phyloP scores from a whole-genome alignment of 2,888 invertebrate genomes.

The Apoderus coryli region DNA sequence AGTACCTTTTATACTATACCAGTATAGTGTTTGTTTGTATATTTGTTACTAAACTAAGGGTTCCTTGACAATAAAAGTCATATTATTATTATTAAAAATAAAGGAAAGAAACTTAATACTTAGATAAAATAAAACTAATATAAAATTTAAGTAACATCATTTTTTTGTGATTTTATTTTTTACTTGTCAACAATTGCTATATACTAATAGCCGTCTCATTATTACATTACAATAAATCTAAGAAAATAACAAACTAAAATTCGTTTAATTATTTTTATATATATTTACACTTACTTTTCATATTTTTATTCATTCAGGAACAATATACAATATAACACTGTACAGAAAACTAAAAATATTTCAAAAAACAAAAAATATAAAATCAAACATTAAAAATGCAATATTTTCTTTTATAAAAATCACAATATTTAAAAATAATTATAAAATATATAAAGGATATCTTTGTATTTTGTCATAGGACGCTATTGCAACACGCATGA shows the following conservation, averaged over 20 bases:
- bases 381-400: not conserved
- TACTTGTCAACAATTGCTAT: slow-evolving; percentile 22
- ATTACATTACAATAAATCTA: too few species aligned
- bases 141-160: slow-evolving; percentile 10
- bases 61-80: too few species aligned
- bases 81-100: too few species aligned
- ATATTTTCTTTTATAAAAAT: not conserved
- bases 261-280: slow-evolving; percentile 17
- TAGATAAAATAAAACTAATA: not conserved
- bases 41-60: too few species aligned
- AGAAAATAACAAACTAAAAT: slow-evolving; percentile 23
- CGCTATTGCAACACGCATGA: too few species aligned
- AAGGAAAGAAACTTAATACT: not conserved
- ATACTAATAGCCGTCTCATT: slow-evolving; percentile 22
- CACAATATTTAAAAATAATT: not conserved
- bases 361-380: slow-evolving; percentile 1
- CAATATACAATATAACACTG: slow-evolving; percentile 21
- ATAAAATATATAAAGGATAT: too few species aligned
- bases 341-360: slow-evolving; percentile 20
- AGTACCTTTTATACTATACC: too few species aligned
- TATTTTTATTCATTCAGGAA: slow-evolving; percentile 16
- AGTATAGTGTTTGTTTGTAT: too few species aligned
- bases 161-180: slow-evolving; percentile 22
- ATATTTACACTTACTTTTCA: slow-evolving; percentile 7
- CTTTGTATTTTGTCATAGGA: too few species aligned